A percentile compares a stretch with the other conserved stretches of the same genome.
These are phyloP conservation scores for Harpagoxenus sublaevis DNA, from an alignment of 2,888 invertebrate genomes.

Conservation along the genomic window DNA sequence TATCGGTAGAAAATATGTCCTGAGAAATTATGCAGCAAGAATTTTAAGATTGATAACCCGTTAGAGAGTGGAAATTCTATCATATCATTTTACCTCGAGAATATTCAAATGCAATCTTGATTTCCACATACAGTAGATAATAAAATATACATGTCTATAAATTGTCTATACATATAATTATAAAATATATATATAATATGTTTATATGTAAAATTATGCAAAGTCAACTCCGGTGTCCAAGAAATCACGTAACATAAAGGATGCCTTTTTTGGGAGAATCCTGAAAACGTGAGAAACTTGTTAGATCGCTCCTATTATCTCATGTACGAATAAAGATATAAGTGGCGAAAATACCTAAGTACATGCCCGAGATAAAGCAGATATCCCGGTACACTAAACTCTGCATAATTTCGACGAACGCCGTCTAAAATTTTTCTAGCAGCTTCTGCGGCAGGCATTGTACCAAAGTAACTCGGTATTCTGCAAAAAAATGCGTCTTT, in stretches of 20 bases:
- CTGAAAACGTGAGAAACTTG: constrained; percentile 80
- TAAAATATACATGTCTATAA: not conserved
- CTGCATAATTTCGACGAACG: constrained; percentile 89
- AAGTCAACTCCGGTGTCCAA: constrained; percentile 90
- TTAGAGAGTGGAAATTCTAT: not conserved
- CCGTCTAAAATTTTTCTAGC: constrained; percentile 89
- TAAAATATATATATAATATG: constrained; percentile 9
- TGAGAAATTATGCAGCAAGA: not conserved
- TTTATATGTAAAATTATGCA: constrained; percentile 83
- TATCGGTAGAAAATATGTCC: not conserved
- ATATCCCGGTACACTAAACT: constrained; percentile 89
- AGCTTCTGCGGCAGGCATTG: constrained; percentile 88
- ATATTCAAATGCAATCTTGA: not conserved
- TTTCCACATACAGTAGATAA: not conserved
- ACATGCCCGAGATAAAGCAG: constrained; percentile 88
- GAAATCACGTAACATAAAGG: constrained; percentile 88
- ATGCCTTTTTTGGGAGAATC: constrained; percentile 89
- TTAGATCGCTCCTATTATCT: constrained; percentile 1
- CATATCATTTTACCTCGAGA: not conserved
- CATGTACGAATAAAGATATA: constrained; percentile 1
- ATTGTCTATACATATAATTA: too few relatives aligned
- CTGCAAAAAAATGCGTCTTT: constrained; percentile 80
- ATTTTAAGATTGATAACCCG: not conserved
- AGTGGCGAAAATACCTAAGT: constrained; percentile 82
- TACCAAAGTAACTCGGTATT: constrained; percentile 90